phyloP scores from a whole-genome alignment of 30 jellyfish, hydroid and myxozoan genomes.

The Pseudorhiza aurosa region DNA sequence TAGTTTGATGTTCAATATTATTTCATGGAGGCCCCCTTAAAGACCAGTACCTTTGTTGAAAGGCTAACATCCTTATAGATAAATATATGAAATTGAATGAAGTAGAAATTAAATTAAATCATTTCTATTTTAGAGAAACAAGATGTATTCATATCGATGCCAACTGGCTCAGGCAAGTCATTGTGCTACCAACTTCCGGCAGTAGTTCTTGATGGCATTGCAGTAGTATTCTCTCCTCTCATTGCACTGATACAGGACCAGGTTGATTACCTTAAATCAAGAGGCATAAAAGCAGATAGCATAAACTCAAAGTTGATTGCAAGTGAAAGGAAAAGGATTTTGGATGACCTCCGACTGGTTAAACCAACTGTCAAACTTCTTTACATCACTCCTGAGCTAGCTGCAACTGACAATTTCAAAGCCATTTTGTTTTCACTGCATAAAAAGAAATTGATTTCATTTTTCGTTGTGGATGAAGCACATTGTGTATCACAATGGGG shows the following conservation, averaged over 20 bases:
- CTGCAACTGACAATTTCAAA: slow-evolving; percentile 75
- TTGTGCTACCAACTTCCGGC: slow-evolving; percentile 95
- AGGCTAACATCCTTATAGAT: no score
- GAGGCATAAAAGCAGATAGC: slow-evolving; percentile 78
- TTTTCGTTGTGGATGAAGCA: slow-evolving; percentile 97
- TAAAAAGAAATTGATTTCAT: slow-evolving; percentile 55
- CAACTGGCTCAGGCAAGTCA: slow-evolving; percentile 96
- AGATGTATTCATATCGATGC: slow-evolving; percentile 88
- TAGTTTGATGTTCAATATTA: no score
- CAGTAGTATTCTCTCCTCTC: slow-evolving; percentile 87
- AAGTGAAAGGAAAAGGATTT: slow-evolving; percentile 49
- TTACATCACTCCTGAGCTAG: slow-evolving; percentile 97
- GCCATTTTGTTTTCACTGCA: slow-evolving; percentile 37
- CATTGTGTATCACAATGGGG: slow-evolving; percentile 99
- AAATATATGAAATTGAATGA: no score
- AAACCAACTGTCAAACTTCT: slow-evolving; percentile 69
- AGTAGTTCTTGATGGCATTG: slow-evolving; percentile 41
- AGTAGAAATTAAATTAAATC: no score
- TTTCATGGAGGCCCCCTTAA: no score
- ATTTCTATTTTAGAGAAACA: slow-evolving; percentile 46
- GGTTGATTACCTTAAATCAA: slow-evolving; percentile 55
- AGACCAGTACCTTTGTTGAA: no score
- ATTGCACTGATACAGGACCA: slow-evolving; percentile 90
- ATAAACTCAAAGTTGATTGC: slow-evolving; percentile 73
- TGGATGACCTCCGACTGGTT: slow-evolving; percentile 55